These are phyloP conservation scores for Acrocyrtus sp. DNA, from an alignment of 2,888 invertebrate species.

Conservation along the genomic window DNA sequence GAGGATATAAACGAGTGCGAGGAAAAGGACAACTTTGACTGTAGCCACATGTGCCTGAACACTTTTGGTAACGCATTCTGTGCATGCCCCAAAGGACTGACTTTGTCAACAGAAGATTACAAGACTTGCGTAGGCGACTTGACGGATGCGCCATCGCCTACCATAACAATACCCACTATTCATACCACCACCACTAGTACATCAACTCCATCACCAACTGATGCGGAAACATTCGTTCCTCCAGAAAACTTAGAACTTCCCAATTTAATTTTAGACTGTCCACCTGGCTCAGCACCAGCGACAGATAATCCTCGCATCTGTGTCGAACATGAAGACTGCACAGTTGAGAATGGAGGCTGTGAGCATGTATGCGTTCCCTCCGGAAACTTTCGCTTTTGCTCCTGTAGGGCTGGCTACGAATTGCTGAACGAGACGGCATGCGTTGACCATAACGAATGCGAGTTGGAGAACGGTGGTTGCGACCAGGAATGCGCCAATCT, in stretches of 20 bases:
- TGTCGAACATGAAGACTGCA: slow-evolving; percentile 66
- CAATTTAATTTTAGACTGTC: slow-evolving; percentile 64
- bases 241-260: slow-evolving; percentile 56
- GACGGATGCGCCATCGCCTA: slow-evolving; percentile 28
- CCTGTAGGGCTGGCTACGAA: slow-evolving; percentile 68
- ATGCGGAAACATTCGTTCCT: slow-evolving; percentile 19
- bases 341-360: slow-evolving; percentile 70
- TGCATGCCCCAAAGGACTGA: slow-evolving; percentile 69
- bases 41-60: slow-evolving; percentile 69
- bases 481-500: slow-evolving; percentile 71
- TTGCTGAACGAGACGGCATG: slow-evolving; percentile 67
- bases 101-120: slow-evolving; percentile 65
- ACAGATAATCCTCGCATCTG: slow-evolving; percentile 63
- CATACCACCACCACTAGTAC: slow-evolving; percentile 9
- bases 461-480: slow-evolving; percentile 70
- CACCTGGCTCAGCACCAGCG: slow-evolving; percentile 66
- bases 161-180: background rate
- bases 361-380: slow-evolving; percentile 72
- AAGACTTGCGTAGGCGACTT: slow-evolving; percentile 64
- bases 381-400: slow-evolving; percentile 68
- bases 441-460: slow-evolving; percentile 75
- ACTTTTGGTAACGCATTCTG: slow-evolving; percentile 70
- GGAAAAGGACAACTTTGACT: slow-evolving; percentile 66
- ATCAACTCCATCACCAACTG: background rate
- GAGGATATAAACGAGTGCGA: slow-evolving; percentile 70